Evolutionary conservation across 2,113 vertebrate genomes (phyloP), one percentile per base, ranked within the genome.

Genomic region (Sylvia atricapilla): DNA sequence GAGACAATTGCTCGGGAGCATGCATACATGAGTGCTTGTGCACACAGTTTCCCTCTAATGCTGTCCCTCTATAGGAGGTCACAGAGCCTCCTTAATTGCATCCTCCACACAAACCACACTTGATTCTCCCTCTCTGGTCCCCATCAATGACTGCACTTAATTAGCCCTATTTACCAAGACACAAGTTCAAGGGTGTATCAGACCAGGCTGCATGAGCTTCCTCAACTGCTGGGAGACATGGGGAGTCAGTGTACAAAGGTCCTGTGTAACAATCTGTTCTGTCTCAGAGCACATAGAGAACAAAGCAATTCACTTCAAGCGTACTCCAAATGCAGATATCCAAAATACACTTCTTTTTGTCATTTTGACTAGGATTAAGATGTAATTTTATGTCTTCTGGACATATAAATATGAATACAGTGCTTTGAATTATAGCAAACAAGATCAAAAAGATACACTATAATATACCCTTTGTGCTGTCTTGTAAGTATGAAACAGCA

Each of bases 1-100:
- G 35, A 63, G 27, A 50, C 39, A 33, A 24, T 20, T 25, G 44
- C 39, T 47, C 0, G 0, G 17, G 49, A 76, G 13, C 16, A 25
- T 0, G 20, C 6, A 11, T 5, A 7, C 8, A 2, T 1, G 8
- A 3, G 7, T 0, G 1, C 44, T 12, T 9, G 10, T 2, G 21
- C 60, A 53, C 68, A 16, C 43, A 60, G 56, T 62, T 56, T 84
- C 9, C 22, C 6, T 1, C 8, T 41, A 81, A 59, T 68, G 41
- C 3, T 12, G 69, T 28, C 27, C 23, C 62, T 41, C 33, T 55
- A 55, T 1, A 78, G 43, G 28, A 53, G 43, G 28, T 53, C 64
- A 81, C 13, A 22, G 5, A 13, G 13, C 50, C 44, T 67, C 85
- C 52, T 76, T 15, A 9, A 21, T 10, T 43, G 52, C 13, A 15